phyloP scores from a whole-genome alignment of 2,797 vertebrate species.

The Babyrousa celebensis region DNA sequence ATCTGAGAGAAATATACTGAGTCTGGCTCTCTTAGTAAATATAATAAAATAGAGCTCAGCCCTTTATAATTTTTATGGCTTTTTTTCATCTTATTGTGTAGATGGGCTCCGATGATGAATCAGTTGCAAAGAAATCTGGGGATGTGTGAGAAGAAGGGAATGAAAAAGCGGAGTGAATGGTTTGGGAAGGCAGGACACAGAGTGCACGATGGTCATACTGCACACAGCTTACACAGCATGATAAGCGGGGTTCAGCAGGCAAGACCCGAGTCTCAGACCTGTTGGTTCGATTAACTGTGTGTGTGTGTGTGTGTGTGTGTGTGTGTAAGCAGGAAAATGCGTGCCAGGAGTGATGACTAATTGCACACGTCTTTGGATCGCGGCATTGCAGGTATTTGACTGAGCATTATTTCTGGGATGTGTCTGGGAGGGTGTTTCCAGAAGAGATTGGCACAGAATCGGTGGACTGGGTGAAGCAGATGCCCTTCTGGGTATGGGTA shows the following conservation, averaged over 20 bases:
- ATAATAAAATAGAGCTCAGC: not conserved
- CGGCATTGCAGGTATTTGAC: not conserved
- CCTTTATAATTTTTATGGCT: not conserved
- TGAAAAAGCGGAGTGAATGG: too few species aligned
- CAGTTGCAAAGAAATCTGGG: not conserved
- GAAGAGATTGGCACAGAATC: not conserved
- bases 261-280: not conserved
- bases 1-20: not conserved
- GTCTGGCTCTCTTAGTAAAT: not conserved
- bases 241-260: not conserved
- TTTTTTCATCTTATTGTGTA: not conserved
- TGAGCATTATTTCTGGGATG: not conserved
- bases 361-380: rapidly evolving
- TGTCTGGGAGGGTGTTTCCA: not conserved
- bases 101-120: not conserved
- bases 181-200: rapidly evolving
- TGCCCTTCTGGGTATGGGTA: not conserved
- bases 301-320: not conserved
- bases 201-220: rapidly evolving
- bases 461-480: not conserved
- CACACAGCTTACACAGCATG: too few species aligned
- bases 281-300: not conserved
- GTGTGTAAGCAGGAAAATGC: not conserved
- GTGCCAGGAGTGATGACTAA: not conserved
- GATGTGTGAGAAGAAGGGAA: not conserved